Evolutionary conservation across 2,797 vertebrate genomes (phyloP).

Genomic region (Thaleichthys pacificus): DNA sequence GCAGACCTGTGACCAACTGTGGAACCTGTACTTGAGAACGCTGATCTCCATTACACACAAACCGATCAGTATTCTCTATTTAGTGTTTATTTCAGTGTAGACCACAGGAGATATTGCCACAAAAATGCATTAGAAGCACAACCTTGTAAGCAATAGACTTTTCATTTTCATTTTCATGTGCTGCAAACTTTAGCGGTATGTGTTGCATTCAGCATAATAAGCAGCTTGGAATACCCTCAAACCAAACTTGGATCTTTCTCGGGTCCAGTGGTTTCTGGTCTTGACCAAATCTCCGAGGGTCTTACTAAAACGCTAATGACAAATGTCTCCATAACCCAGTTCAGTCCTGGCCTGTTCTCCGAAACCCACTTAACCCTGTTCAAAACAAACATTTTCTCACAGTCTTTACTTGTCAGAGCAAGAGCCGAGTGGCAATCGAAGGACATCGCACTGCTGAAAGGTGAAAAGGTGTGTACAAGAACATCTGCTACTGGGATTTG

Average conservation of each 20-base stretch:
- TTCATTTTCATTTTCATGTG: no score
- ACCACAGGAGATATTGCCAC: no score
- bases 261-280: slow-evolving; percentile 17
- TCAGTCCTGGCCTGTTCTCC: neutral
- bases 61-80: no score
- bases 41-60: no score
- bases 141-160: no score
- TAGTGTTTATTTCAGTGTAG: no score
- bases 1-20: no score
- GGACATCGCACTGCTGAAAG: neutral
- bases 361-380: neutral
- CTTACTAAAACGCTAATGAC: slow-evolving; percentile 14
- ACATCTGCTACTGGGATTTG: slow-evolving; percentile 1
- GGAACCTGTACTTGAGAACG: no score
- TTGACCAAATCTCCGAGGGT: slow-evolving; percentile 37
- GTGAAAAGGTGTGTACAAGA: neutral
- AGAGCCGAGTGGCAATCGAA: neutral
- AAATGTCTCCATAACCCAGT: slow-evolving; percentile 29
- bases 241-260: neutral
- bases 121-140: neutral
- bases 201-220: neutral
- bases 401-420: neutral
- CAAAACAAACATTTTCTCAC: neutral
- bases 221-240: neutral
- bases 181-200: no score